Base-by-base conservation (phyloP, 2,888 invertebrate species). In the Callinectes sapidus region DNA sequence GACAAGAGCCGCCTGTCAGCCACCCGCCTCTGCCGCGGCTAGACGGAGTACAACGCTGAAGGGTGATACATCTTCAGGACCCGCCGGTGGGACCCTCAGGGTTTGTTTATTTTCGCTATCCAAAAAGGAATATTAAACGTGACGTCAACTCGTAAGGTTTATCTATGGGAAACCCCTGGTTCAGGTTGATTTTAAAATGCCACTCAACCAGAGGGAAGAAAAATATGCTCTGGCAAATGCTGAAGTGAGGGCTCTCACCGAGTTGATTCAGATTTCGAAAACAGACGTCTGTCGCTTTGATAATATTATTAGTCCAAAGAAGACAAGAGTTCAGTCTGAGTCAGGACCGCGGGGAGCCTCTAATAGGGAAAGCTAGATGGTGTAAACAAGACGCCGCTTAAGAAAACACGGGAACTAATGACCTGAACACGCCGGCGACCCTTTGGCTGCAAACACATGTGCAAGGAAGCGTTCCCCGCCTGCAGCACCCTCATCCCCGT, bases 1-100 rank as follows among this genome's bases (percentile, higher is more conserved):
- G 90, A 91, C 90, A 91, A 91, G 86, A 86, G 55, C 66, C 39
- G 35, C 54, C 86, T 86, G 90, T 87, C 90, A 91, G 86, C 61
- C 86, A 16, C 66, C 66, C 90, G 32, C 55, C 86, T n/a, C 86
- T 23, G 61, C 61, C 1, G 14, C 13, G 28, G 71, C 71, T 77
- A 61, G 90, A 91, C 90, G 85, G 66, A 91, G 90, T 91, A 91
- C 18, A 23, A 35, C 81, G 85, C 55, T 90, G 90, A 85, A 55
- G 86, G 90, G 61, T 54, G 35, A 85, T 90, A 90, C 81, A 55
- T 90, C 85, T 90, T 86, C 18, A 6, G 39, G 61, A 18, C 16
- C 35, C 28, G 61, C n/a, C n/a, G 42, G 89, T 18, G 23, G 35
- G 61, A 35, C n/a, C 81, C 48, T 81, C 77, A 10, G 85, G 81